Percentiles rank a stretch among this genome's conserved stretches.
These are phyloP conservation scores for Danionella cerebrum DNA, from an alignment of 2,113 vertebrate species.

Conservation along the genomic window DNA sequence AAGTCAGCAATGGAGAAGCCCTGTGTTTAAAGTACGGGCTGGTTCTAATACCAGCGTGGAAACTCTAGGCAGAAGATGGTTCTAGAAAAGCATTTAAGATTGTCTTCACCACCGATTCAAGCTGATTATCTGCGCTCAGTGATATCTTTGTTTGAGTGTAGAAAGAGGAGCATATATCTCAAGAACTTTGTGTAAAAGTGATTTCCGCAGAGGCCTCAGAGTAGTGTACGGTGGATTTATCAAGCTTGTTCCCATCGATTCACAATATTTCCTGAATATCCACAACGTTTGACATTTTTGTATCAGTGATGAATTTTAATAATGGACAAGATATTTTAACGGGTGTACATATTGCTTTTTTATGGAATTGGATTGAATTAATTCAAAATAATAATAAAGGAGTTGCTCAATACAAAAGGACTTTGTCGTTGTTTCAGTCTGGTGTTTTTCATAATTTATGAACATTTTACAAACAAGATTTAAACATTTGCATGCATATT, in stretches of 20 bases:
- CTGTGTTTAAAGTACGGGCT: no score
- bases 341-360: background rate
- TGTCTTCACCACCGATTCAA: no score
- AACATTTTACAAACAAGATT: no score
- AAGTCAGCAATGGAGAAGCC: no score
- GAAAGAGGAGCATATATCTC: no score
- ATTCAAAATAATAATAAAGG: background rate
- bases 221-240: background rate
- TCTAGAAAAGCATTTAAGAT: no score
- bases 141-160: no score
- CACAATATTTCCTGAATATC: background rate
- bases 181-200: no score
- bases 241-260: background rate
- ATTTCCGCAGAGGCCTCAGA: background rate
- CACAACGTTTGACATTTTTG: background rate
- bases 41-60: no score
- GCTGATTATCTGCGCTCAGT: no score
- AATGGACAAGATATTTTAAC: background rate
- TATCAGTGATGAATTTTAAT: constrained; percentile 1
- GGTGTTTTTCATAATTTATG: background rate
- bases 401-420: background rate
- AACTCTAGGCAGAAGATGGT: no score
- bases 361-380: background rate
- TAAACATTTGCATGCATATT: no score
- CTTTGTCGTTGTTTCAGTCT: background rate